Conservation (phyloP, 53 echinoderm and acorn worm genomes). For the Luidia sarsii region DNA sequence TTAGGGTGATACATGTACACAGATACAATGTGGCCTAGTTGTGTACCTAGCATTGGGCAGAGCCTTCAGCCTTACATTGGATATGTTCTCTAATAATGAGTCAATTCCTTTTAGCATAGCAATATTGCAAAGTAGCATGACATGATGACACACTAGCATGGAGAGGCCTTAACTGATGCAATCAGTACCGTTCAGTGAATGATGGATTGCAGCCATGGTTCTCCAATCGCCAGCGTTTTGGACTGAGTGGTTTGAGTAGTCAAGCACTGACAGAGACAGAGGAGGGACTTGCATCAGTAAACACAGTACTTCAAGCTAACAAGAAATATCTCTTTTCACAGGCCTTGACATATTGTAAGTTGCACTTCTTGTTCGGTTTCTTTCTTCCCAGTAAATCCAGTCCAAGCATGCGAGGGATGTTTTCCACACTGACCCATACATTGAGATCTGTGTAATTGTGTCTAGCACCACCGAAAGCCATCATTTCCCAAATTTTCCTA, state of each 20-base stretch:
- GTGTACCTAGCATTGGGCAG: no score
- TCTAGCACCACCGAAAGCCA: not conserved
- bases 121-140: no score
- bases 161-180: constrained; percentile 10
- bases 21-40: no score
- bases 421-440: no score
- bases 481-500: not conserved
- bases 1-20: no score
- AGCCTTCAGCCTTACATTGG: no score
- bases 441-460: not conserved
- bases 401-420: no score
- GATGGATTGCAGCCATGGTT: constrained; percentile 94
- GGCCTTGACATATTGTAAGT: constrained; percentile 88
- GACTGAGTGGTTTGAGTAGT: constrained; percentile 69
- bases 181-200: constrained; percentile 73
- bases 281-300: constrained; percentile 87
- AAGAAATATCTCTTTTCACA: constrained; percentile 73
- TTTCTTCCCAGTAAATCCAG: not conserved
- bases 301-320: constrained; percentile 75
- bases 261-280: constrained; percentile 76
- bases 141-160: no score
- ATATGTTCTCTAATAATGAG: no score
- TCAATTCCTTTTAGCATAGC: no score
- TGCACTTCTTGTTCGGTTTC: no score
- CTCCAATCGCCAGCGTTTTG: constrained; percentile 80